Evolutionary conservation across 2,797 vertebrate species (phyloP).

Genomic region (Limosa lapponica): DNA sequence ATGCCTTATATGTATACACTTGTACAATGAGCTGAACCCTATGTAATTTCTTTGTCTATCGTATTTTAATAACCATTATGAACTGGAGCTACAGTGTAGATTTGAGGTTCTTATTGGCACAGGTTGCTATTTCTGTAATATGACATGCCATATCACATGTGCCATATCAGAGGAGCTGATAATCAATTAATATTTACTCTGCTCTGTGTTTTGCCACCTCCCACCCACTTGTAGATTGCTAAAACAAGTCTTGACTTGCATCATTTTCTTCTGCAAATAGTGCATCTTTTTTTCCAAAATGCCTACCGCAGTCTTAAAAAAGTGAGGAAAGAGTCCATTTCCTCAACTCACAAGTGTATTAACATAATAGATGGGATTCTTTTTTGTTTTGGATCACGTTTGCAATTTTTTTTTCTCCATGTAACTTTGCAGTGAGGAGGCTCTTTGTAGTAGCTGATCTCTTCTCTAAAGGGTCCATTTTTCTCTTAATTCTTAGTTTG

Average conservation of each 20-base stretch:
- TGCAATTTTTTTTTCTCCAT: not conserved
- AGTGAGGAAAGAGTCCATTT: not conserved
- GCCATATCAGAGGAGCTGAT: not conserved
- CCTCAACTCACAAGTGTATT: not conserved
- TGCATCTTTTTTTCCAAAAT: not conserved
- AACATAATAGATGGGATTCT: not conserved
- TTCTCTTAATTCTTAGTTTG: not conserved
- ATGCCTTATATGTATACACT: not conserved
- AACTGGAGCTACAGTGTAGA: not conserved
- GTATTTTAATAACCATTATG: not conserved
- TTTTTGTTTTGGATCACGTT: not conserved
- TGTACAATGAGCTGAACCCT: not conserved
- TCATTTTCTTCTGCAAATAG: not conserved
- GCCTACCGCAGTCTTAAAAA: not conserved
- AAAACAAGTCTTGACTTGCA: not conserved
- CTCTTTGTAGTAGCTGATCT: not conserved
- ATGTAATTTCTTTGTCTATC: not conserved
- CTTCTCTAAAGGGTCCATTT: not conserved
- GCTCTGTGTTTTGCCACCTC: not conserved
- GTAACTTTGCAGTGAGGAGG: not conserved
- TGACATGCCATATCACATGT: not conserved
- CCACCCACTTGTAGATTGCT: not conserved
- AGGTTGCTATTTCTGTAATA: not conserved
- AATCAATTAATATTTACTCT: not conserved
- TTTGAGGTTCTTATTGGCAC: not conserved